Percentiles rank a stretch among this genome's conserved stretches.
These are phyloP conservation scores for Epirrita christyi DNA, from an alignment of 2,888 invertebrate species.

Conservation along the genomic window DNA sequence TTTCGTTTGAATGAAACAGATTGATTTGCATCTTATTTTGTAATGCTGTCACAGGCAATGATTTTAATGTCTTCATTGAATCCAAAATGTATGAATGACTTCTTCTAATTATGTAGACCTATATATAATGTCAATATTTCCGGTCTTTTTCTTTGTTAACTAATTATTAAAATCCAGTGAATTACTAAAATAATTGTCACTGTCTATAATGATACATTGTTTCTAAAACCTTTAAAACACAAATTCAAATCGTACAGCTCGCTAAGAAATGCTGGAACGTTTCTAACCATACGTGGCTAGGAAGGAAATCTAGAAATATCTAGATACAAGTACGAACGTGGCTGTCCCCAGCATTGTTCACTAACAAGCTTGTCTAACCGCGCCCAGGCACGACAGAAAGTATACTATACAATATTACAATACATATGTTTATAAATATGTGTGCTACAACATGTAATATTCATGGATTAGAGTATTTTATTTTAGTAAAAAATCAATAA, in stretches of 20 bases:
- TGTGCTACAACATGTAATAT: conserved; percentile 3
- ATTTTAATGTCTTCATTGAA: conserved; percentile 5
- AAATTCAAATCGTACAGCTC: conserved; percentile 34
- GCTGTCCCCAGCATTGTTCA: conserved; percentile 67
- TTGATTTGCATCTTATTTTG: conserved; percentile 16
- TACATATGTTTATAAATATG: conserved; percentile 38
- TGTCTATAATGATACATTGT: neutral
- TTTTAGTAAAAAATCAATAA: too few relatives aligned
- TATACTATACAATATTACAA: conserved; percentile 51
- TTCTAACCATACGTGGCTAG: conserved; percentile 40
- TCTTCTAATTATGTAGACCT: neutral
- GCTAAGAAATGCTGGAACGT: conserved; percentile 46
- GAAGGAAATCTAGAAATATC: conserved; percentile 47
- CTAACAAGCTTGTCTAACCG: conserved; percentile 77
- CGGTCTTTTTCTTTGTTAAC: neutral
- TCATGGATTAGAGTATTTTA: conserved; percentile 16
- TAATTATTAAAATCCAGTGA: neutral
- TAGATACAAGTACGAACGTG: conserved; percentile 54
- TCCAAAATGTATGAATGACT: neutral
- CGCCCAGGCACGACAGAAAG: conserved; percentile 67
- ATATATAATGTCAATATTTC: neutral
- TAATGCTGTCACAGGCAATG: neutral
- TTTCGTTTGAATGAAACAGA: conserved; percentile 27
- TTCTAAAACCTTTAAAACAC: conserved; percentile 9
- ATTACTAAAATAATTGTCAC: too few relatives aligned